A percentile compares a stretch with the other conserved stretches of the same genome.
Conservation (phyloP, 2,797 vertebrate species). For the Mormyrus proboscirostris region DNA sequence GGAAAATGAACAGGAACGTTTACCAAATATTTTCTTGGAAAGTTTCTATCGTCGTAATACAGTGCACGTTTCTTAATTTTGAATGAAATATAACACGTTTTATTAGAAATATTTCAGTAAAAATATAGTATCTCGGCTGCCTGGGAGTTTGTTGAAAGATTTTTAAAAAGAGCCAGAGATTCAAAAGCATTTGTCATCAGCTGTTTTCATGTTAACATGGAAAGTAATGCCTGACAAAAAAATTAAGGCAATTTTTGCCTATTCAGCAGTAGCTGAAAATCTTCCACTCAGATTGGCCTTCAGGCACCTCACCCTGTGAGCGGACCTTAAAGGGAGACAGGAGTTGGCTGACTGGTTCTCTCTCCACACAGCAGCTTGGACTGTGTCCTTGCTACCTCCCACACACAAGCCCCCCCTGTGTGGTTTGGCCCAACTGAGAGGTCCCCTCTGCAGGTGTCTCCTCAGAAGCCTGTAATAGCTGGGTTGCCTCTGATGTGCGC, state of each 20-base stretch:
- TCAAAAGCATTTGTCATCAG: neutral
- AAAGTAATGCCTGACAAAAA: neutral
- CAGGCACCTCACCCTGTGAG: neutral
- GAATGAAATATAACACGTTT: conserved; percentile 13
- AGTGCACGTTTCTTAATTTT: neutral
- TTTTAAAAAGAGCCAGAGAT: neutral
- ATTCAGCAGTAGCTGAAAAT: conserved; percentile 2
- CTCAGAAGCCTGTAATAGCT: neutral
- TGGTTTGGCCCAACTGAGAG: neutral
- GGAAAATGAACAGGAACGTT: neutral
- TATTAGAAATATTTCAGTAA: neutral
- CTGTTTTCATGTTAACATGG: neutral
- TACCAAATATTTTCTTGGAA: neutral
- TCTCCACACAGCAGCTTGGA: neutral
- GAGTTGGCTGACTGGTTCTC: neutral
- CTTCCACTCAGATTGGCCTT: neutral
- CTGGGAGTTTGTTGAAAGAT: conserved; percentile 3
- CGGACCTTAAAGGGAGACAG: neutral
- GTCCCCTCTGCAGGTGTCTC: conserved; percentile 12
- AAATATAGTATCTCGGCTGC: neutral
- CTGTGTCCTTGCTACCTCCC: neutral
- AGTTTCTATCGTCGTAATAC: neutral
- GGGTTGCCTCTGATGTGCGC: neutral
- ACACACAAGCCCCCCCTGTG: neutral
- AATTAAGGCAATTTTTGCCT: neutral